A percentile compares a stretch with the other conserved stretches of the same genome.
Conservation (phyloP, 2,113 vertebrate species). For the Megaptera novaeangliae region DNA sequence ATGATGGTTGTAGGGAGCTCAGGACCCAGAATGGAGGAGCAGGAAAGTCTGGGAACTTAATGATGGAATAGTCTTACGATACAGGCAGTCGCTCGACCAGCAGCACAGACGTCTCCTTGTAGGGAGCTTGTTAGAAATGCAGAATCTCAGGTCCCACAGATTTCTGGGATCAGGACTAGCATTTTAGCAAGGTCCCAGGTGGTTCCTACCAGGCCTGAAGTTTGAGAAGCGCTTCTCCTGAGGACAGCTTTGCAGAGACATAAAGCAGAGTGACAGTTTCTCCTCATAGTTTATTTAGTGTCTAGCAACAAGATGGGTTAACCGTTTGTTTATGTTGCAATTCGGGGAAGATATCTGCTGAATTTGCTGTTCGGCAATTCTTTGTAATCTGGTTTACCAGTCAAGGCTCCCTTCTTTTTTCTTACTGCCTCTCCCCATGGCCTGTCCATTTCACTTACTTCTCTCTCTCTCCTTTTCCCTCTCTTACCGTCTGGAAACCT, state of each 20-base stretch:
- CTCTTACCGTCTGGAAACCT: background rate
- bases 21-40: background rate
- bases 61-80: background rate
- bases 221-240: background rate
- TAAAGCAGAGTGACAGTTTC: background rate
- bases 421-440: background rate
- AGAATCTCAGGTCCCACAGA: background rate
- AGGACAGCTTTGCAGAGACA: background rate
- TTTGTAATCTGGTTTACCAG: background rate
- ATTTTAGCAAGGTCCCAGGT: background rate
- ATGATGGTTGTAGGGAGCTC: background rate
- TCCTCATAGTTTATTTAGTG: background rate
- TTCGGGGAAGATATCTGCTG: background rate
- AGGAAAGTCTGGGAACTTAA: background rate
- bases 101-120: background rate
- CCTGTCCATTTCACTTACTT: background rate
- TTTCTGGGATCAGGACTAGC: background rate
- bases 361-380: background rate
- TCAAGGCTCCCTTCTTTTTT: fast-evolving
- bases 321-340: background rate
- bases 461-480: background rate
- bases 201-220: background rate
- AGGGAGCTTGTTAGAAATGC: background rate
- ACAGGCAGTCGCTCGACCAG: fast-evolving
- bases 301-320: background rate